Evolutionary conservation across 2,888 invertebrate species (phyloP).

Genomic region (Metellina segmentata): DNA sequence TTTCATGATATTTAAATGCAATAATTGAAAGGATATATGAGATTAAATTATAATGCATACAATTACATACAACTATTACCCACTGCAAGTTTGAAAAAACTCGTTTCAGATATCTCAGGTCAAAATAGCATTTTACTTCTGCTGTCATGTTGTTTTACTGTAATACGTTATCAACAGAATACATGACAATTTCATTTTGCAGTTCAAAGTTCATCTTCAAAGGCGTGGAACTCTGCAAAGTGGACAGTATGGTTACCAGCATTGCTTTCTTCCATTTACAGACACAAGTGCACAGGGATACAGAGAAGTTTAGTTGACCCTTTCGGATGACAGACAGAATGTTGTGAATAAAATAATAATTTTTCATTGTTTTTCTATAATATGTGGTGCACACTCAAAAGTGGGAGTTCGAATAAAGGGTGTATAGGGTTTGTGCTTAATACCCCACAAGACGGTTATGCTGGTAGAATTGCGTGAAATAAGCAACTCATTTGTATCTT

Average conservation of each 20-base stretch:
- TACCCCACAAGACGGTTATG: slow-evolving; percentile 47
- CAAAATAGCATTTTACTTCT: not conserved
- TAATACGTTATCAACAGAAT: not conserved
- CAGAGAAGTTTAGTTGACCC: slow-evolving; percentile 61
- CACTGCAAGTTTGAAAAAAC: not conserved
- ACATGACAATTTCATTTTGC: not conserved
- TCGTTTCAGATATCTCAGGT: not conserved
- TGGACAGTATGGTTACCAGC: slow-evolving; percentile 19
- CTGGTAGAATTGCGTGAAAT: slow-evolving; percentile 30
- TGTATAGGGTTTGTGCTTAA: slow-evolving; percentile 14
- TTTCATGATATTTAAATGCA: no score
- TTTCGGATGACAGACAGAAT: slow-evolving; percentile 48
- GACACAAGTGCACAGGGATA: slow-evolving; percentile 18
- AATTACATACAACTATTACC: no score
- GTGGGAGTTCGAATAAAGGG: not conserved
- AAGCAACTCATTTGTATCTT: not conserved
- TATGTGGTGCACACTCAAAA: slow-evolving; percentile 10
- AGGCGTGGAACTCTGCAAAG: not conserved
- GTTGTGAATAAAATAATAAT: not conserved
- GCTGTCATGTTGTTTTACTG: not conserved
- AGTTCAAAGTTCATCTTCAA: slow-evolving; percentile 60
- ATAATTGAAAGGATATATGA: no score
- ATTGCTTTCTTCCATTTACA: not conserved
- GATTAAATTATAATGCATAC: no score
- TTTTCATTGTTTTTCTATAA: slow-evolving; percentile 34